Conservation (phyloP, 2,113 vertebrate genomes). For the Eonycteris spelaea region DNA sequence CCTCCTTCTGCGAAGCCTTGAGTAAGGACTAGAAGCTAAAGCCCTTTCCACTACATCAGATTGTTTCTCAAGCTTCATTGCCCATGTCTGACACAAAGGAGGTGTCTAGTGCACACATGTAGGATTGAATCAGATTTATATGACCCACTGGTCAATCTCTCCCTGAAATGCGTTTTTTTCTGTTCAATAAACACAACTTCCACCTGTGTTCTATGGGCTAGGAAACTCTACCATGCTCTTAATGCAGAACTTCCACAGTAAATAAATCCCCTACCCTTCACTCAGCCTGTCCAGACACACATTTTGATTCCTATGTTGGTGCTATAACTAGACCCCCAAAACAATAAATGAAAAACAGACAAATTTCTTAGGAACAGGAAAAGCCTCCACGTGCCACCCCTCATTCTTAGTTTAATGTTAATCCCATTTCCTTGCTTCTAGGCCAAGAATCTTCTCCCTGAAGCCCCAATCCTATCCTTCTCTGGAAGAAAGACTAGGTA, state of each 20-base stretch:
- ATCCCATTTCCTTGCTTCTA: constrained; percentile 55
- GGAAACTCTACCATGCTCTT: neutral
- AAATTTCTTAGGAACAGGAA: constrained; percentile 57
- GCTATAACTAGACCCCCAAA: constrained; percentile 36
- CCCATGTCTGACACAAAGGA: neutral
- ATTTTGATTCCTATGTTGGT: constrained; percentile 7
- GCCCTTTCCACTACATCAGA: neutral
- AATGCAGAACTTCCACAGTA: neutral
- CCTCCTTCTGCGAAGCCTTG: neutral
- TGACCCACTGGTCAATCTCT: neutral
- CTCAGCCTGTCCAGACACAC: neutral
- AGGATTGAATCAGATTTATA: neutral
- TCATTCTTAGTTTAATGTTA: constrained; percentile 64
- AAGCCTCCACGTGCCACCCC: constrained; percentile 52
- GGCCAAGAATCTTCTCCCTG: constrained; percentile 56
- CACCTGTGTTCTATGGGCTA: constrained; percentile 6
- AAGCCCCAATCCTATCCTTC: constrained; percentile 15
- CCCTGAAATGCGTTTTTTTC: neutral
- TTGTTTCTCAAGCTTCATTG: neutral
- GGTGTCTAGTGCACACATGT: neutral
- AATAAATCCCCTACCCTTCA: constrained; percentile 6
- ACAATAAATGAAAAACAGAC: constrained; percentile 67
- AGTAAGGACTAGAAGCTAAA: neutral
- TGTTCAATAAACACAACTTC: constrained; percentile 30
- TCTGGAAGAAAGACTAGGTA: constrained; percentile 60